These are phyloP conservation scores for Drosophila kohkoa DNA, from an alignment of 1,140 invertebrate species.

Conservation along the genomic window DNA sequence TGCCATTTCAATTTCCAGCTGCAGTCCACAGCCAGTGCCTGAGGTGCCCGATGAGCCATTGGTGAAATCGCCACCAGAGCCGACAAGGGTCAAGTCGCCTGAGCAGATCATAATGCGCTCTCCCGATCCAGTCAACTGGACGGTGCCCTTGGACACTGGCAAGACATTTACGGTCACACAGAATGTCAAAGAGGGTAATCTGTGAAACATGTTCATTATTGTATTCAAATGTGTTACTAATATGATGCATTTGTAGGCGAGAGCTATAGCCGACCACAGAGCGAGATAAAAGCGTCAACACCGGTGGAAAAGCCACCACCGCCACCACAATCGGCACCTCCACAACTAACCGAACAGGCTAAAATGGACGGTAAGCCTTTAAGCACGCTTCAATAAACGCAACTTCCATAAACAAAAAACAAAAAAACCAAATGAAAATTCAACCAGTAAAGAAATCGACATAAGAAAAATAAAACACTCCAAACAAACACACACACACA, in stretches of 20 bases:
- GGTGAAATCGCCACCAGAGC: conserved; percentile 95
- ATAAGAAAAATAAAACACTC: conserved; percentile 47
- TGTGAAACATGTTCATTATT: conserved; percentile 85
- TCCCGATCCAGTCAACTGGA: conserved; percentile 97
- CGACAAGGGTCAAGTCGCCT: conserved; percentile 95
- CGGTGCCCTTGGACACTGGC: conserved; percentile 95
- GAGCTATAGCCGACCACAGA: conserved; percentile 87
- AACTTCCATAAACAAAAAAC: conserved; percentile 77
- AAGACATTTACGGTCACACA: conserved; percentile 97
- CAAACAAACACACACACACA: conserved; percentile 26
- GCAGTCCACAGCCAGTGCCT: conserved; percentile 83
- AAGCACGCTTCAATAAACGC: conserved; percentile 84
- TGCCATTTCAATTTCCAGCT: conserved; percentile 83
- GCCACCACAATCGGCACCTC: conserved; percentile 88
- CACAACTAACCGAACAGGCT: conserved; percentile 87
- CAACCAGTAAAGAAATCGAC: conserved; percentile 57
- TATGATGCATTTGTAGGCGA: conserved; percentile 59
- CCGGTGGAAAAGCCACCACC: conserved; percentile 87
- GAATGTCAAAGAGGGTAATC: conserved; percentile 94
- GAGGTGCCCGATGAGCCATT: conserved; percentile 88
- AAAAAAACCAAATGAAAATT: conserved; percentile 31
- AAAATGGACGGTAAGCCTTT: conserved; percentile 84
- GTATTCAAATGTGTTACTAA: not conserved
- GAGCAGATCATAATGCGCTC: conserved; percentile 96
- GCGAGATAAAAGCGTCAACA: conserved; percentile 89